phyloP scores from a whole-genome alignment of 2,797 vertebrate genomes.

The Anomalospiza imberbis region DNA sequence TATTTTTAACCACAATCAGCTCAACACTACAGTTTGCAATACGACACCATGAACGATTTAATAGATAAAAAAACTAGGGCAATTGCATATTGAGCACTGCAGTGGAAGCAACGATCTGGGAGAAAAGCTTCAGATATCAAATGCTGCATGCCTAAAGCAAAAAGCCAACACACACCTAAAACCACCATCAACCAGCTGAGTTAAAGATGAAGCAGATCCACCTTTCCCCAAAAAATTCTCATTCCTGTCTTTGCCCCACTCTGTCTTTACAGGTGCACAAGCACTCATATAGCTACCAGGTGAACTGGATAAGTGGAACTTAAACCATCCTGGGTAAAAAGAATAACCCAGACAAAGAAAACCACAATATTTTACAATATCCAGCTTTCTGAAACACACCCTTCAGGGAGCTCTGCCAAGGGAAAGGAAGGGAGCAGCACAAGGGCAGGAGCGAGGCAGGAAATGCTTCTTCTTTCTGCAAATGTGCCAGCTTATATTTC shows the following conservation, averaged over 20 bases:
- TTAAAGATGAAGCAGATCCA: background rate
- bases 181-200: background rate
- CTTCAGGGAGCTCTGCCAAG: background rate
- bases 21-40: background rate
- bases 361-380: background rate
- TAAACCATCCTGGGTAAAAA: background rate
- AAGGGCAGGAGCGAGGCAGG: background rate
- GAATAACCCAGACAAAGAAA: background rate
- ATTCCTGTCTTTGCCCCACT: background rate
- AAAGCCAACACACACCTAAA: background rate
- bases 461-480: background rate
- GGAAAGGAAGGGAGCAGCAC: background rate
- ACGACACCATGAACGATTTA: background rate
- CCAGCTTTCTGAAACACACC: background rate
- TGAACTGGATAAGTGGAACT: background rate
- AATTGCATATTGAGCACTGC: background rate
- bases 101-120: background rate
- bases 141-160: background rate
- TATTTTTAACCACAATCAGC: background rate
- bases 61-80: background rate
- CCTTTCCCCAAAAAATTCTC: background rate
- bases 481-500: background rate
- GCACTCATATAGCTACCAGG: background rate
- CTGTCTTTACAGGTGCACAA: background rate
- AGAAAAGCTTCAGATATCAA: background rate